Base-by-base conservation (phyloP, 2,888 invertebrate species). In the Leucophora obtusa region DNA sequence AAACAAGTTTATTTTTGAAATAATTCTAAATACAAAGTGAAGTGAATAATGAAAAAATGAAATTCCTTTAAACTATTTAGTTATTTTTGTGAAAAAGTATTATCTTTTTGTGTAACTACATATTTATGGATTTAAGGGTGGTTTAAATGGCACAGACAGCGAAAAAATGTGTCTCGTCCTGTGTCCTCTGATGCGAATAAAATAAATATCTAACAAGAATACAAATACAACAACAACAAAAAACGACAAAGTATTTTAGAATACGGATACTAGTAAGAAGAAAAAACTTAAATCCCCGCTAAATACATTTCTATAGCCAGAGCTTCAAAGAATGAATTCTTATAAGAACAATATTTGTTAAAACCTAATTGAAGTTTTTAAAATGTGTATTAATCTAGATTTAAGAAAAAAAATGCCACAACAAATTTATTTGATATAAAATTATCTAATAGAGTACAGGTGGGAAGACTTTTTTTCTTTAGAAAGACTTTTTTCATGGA, bases 91-190 rank as follows among this genome's bases (percentile, higher is more conserved):
- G 5, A 28, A 21, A 54, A 28, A 54, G 5, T 11, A 28, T 47
- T 47, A 1, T 47, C 2, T n/a, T 47, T 47, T 47, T 47, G 43
- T 47, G 43, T 14, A 47, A 47, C 43, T 47, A 47, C 15, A n/a
- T 47, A 47, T 47, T 47, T 47, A n/a, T 50, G 4, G 18, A 43
- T 47, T 70, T 70, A 76, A 63, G 76, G 76, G 69, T 76, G 69
- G 47, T 70, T 76, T 43, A 56, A n/a, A 38, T 56, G 63, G 33
- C 24, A 62, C 60, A 68, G 76, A 70, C 76, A 63, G 69, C 51
- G 54, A 60, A 63, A 53, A 72, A 71, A 65, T 70, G 53, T 71
- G 63, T 60, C 21, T 71, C 58, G 54, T 76, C 51, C 68, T 80
- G 58, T 74, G 73, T 80, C 71, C 71, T 80, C 50, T 75, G 28